Evolutionary conservation across 2,113 vertebrate genomes (phyloP), one percentile per base, ranked within the genome.

Genomic region (Acrocephalus kingi): DNA sequence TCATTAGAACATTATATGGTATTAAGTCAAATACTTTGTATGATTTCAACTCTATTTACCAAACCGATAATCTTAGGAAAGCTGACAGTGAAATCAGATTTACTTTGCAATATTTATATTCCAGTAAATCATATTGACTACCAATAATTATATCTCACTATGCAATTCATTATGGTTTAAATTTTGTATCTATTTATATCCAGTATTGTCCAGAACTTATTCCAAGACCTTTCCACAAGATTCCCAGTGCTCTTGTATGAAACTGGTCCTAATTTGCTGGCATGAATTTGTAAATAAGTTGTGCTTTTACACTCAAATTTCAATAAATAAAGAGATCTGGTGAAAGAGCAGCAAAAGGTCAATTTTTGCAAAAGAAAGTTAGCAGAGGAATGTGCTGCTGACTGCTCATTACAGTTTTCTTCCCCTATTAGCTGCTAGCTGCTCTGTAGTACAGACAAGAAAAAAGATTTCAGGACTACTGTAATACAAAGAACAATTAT

Each of bases 1-100:
- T 77, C n/a, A 62, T 58, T 80, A 71, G 59, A 66, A 61, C 3
- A 51, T 91, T 79, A 51, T 69, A 49, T 58, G 28, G 4, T 54
- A 71, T 91, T 62, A 94, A 91, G 55, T 74, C 55, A 91, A 91
- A 81, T 71, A 37, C 15, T 45, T 66, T 12, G 31, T 74, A 63
- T 41, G 54, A 89, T 96, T 94, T 86, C n/a, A 86, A 20, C 9
- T 78, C 61, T 90, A 24, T 73, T 90, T 92, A 74, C 72, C 20
- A 89, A 84, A 95, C 81, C 20, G 33, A 74, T 88, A 80, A 73
- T 92, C 63, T 76, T 85, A 56, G 76, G 39, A 80, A 86, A 49
- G 4, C 25, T 69, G 62, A 78, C 56, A 84, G 10, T 59, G 11
- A 91, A 94, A 95, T 85, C 24, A 64, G 39, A 75, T 85, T 94